A percentile compares a stretch with the other conserved stretches of the same genome.
Evolutionary conservation across 2,797 vertebrate genomes (phyloP).

Genomic region (Leuciscus waleckii): DNA sequence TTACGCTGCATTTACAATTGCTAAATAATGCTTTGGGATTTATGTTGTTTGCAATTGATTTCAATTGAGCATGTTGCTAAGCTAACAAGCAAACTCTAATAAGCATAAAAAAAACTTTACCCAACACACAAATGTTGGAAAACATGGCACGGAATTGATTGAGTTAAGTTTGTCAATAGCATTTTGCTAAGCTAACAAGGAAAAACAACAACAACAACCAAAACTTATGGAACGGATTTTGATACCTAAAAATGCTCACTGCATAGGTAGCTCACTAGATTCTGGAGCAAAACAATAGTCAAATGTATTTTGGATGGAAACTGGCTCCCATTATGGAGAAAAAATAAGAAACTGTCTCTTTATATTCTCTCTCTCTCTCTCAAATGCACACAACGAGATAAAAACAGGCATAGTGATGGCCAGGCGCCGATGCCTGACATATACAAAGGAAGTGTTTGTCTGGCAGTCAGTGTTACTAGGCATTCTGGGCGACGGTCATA

Average conservation of each 20-base stretch:
- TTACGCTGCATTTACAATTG: background rate
- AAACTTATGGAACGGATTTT: background rate
- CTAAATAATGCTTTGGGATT: background rate
- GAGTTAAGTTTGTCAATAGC: background rate
- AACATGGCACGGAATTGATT: background rate
- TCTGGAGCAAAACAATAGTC: background rate
- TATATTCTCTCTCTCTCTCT: background rate
- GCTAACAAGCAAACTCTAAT: background rate
- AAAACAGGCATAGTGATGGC: constrained; percentile 46
- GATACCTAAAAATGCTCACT: background rate
- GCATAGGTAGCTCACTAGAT: background rate
- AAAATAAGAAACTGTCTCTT: constrained; percentile 54
- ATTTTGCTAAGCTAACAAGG: background rate
- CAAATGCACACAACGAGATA: constrained; percentile 36
- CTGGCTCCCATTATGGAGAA: constrained; percentile 64
- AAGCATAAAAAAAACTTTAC: background rate
- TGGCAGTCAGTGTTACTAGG: constrained; percentile 62
- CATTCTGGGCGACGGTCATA: constrained; percentile 53
- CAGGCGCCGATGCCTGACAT: constrained; percentile 58
- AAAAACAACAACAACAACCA: background rate
- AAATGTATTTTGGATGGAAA: constrained; percentile 52
- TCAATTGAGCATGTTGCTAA: background rate
- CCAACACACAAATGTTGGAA: background rate
- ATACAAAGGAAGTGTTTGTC: constrained; percentile 73
- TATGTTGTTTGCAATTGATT: background rate